phyloP scores from a whole-genome alignment of 2,797 vertebrate species.

The Benthosema pterotum region DNA sequence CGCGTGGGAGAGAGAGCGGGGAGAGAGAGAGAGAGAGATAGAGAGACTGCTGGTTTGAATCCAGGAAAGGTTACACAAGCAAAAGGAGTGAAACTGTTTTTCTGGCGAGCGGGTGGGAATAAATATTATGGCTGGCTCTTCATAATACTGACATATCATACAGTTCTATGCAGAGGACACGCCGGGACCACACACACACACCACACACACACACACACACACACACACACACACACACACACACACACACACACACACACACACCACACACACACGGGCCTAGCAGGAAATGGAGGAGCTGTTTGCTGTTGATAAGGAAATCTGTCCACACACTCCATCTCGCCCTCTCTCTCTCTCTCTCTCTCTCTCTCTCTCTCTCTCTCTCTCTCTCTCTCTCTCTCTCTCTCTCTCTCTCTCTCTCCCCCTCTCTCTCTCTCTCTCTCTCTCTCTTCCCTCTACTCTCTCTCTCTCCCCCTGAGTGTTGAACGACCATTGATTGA shows the following conservation, averaged over 20 bases:
- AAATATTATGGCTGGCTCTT: no score
- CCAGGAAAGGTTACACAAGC: no score
- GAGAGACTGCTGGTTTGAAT: no score
- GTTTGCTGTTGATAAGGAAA: conserved; percentile 68
- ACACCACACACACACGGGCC: not conserved
- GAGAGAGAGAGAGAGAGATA: no score
- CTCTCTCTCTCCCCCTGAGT: conserved; percentile 1
- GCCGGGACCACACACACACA: not conserved
- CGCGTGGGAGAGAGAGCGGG: no score
- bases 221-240: not conserved
- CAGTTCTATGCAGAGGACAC: no score
- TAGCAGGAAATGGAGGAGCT: conserved; percentile 57
- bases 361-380: conserved; percentile 2
- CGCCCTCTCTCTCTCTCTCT: conserved; percentile 31
- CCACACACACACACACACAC: not conserved
- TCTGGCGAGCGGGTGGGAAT: no score
- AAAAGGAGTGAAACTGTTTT: no score
- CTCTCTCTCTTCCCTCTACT: not conserved
- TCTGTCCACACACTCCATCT: conserved; percentile 62
- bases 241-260: not conserved
- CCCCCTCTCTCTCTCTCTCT: no score
- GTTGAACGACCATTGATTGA: conserved; percentile 67
- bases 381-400: not conserved
- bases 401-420: conserved; percentile 1
- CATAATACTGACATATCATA: no score